Conservation (phyloP, 2,113 vertebrate genomes). For the Falcunculus frontatus region DNA sequence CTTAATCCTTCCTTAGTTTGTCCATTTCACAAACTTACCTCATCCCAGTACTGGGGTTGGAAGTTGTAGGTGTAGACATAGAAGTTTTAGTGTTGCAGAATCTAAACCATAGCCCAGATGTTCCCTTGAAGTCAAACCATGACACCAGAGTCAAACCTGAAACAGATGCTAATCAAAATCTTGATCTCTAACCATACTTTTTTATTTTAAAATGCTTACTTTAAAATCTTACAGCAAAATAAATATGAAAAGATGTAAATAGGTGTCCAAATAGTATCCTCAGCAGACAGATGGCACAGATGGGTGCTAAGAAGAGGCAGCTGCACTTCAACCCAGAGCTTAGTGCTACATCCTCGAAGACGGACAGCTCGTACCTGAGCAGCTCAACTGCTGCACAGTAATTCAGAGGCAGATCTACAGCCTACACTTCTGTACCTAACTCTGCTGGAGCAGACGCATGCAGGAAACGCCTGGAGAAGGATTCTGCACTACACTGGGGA, state of each 20-base stretch:
- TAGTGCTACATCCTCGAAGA: background rate
- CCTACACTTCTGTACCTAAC: background rate
- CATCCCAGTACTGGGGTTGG: background rate
- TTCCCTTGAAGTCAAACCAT: background rate
- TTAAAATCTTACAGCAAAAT: background rate
- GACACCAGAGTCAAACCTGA: background rate
- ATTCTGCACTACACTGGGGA: background rate
- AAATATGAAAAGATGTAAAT: background rate
- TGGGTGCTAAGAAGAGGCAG: background rate
- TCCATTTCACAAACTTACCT: background rate
- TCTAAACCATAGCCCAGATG: background rate
- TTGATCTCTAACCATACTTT: background rate
- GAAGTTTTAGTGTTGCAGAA: background rate
- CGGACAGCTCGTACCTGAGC: background rate
- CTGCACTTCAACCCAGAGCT: background rate
- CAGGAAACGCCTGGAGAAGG: background rate
- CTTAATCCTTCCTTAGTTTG: background rate
- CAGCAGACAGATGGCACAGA: background rate
- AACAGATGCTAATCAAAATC: background rate
- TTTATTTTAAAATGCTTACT: background rate
- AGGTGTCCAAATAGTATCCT: background rate
- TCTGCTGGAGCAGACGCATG: background rate
- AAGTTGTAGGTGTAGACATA: background rate
- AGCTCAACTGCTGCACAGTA: background rate
- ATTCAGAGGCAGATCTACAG: background rate